These are phyloP conservation scores for Achroia grisella DNA, from an alignment of 1,140 invertebrate species.

Conservation along the genomic window DNA sequence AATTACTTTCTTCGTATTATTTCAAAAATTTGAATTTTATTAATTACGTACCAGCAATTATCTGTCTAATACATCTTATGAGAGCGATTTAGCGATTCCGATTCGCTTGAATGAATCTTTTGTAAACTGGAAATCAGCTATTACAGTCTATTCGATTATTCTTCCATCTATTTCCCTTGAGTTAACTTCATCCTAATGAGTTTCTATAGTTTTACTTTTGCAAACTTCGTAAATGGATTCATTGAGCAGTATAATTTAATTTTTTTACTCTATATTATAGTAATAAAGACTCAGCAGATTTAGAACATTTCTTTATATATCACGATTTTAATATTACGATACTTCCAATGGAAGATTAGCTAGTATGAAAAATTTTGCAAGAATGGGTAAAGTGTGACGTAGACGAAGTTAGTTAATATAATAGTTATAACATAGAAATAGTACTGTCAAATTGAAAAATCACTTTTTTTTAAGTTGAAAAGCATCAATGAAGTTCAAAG, in stretches of 20 bases:
- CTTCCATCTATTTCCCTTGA: constrained; percentile 14
- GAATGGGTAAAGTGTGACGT: too few species aligned
- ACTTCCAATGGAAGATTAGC: too few species aligned
- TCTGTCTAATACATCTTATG: constrained; percentile 25
- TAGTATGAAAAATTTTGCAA: too few species aligned
- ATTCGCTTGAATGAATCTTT: constrained; percentile 48
- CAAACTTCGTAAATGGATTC: background rate
- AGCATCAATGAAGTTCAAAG: background rate
- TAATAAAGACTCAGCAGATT: too few species aligned
- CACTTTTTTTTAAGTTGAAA: too few species aligned
- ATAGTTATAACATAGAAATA: too few species aligned
- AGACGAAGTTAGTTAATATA: too few species aligned
- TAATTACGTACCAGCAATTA: constrained; percentile 31
- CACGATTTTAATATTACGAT: too few species aligned
- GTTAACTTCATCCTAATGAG: constrained; percentile 3
- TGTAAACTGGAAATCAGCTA: constrained; percentile 58
- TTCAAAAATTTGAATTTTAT: constrained; percentile 3
- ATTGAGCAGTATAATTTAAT: too few species aligned
- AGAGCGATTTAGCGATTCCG: constrained; percentile 47
- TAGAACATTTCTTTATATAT: too few species aligned
- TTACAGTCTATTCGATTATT: constrained; percentile 46
- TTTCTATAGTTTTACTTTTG: constrained; percentile 1
- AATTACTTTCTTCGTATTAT: background rate
- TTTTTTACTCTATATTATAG: too few species aligned
- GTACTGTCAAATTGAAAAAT: too few species aligned